Evolutionary conservation across 2,888 invertebrate species (phyloP), one percentile per base, ranked within the genome.

Genomic region (Dynastes hyllus): DNA sequence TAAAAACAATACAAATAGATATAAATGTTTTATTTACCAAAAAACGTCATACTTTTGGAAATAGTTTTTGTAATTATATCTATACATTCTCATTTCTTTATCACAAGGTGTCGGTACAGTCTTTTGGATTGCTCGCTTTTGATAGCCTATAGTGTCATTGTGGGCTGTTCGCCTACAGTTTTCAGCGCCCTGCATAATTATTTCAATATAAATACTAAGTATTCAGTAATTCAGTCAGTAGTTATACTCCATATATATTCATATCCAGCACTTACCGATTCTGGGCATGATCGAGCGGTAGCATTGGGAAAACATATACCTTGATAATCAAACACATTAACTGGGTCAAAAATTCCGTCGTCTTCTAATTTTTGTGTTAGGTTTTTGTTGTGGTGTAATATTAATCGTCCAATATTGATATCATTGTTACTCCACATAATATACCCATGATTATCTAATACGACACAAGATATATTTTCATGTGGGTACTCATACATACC

Each of bases 371-470:
- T 58, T 67, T 78, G 71, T 8, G 78, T 78, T n/a, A 78, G n/a
- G 53, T 78, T 76, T 65, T 58, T 65, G 16, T 58, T 78, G 16
- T 78, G 71, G 40, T 76, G 61, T 50, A 66, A 65, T 53, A 78
- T 77, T 16, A 78, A 58, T 32, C 65, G 61, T 2, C 88, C 88
- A 2, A 87, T 86, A 69, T 86, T 83, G 53, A 89, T 91, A 0
- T 91, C 88, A 77, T 93, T 92, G 85, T 96, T 93, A 16, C 95
- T 94, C n/a, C 95, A 93, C 1, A 96, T 89, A 22, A 97, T 92
- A 90, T 95, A 98, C 2, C 96, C 98, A 86, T 97, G 96, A 88
- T 96, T 96, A 88, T 98, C 98, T 55, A 98, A 90, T 58, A 98
- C 91, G 86, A 93, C 97, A 85, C 97, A 97, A 80, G 92, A 70